Evolutionary conservation across 2,113 vertebrate species (phyloP).

Genomic region (Natator depressus): DNA sequence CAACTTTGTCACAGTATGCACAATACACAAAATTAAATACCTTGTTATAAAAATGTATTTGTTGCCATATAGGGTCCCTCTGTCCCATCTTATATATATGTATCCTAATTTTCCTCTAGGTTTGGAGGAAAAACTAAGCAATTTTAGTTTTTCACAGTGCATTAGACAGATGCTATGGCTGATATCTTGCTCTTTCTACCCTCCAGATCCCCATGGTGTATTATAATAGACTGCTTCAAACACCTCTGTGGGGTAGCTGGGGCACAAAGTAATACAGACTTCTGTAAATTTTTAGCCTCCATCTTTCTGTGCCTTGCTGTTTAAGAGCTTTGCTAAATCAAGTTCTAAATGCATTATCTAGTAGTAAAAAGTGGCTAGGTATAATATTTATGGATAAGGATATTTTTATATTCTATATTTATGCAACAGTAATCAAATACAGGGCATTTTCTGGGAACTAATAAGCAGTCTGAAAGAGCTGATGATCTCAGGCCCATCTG

Average conservation of each 20-base stretch:
- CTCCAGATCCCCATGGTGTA: neutral
- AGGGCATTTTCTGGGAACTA: slow-evolving; percentile 61
- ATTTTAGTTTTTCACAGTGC: neutral
- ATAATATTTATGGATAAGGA: neutral
- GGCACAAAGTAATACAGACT: neutral
- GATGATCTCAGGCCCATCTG: slow-evolving; percentile 24
- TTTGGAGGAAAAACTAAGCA: slow-evolving; percentile 24
- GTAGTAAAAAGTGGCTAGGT: neutral
- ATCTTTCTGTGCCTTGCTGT: neutral
- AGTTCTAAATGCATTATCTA: slow-evolving; percentile 21
- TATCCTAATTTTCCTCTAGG: neutral
- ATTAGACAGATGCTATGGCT: slow-evolving; percentile 25
- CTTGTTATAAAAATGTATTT: neutral
- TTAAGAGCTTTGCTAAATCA: neutral
- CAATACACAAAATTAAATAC: slow-evolving; percentile 20
- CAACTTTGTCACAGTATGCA: neutral
- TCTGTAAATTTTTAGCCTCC: neutral
- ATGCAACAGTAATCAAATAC: slow-evolving; percentile 20
- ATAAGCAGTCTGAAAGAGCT: slow-evolving; percentile 25
- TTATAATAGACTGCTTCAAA: neutral
- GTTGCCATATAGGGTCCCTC: neutral
- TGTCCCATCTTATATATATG: neutral
- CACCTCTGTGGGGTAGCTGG: neutral
- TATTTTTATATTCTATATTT: neutral
- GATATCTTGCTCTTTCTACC: neutral